Evolutionary conservation across 2,888 invertebrate species (phyloP), one percentile per base, ranked within the genome.

Genomic region (Tiliacea aurago): DNA sequence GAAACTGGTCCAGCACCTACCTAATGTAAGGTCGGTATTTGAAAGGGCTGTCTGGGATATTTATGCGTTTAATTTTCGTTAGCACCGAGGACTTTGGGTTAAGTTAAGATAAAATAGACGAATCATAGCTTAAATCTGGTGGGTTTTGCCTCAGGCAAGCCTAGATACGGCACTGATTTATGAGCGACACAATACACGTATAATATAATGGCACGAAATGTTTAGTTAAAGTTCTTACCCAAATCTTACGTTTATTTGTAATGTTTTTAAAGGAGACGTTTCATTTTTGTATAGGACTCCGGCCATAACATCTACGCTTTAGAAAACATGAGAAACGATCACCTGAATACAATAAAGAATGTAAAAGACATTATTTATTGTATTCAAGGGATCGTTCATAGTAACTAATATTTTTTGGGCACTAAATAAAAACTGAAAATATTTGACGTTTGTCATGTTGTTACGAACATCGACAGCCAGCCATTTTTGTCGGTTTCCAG

Each of bases 21-120:
- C 90, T 87, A 86, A 88, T 82, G 87, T 94, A 94, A 94, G 93
- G 93, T 93, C 93, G 94, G 92, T 92, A 94, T 95, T 95, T 94
- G 95, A 95, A 95, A 95, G 95, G 95, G 93, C 93, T 91, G 90
- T 83, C 89, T 75, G 65, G 84, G 85, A 89, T 91, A 89, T 92
- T 93, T 92, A 92, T 90, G 90, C 85, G 86, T 84, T 84, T 84
- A 87, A 84, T 90, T 88, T 88, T 90, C 87, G 89, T 86, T 88
- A 68, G 73, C 72, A 84, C 70, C 55, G 76, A 74, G 62, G 58
- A 71, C 78, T 82, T 84, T 75, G 63, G 74, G 71, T 41, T 53
- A 61, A 73, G 69, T 28, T 53, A 43, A 76, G 66, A 82, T 82
- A 84, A 86, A 78, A 70, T 84, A 78, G 76, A 80, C 80, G 43